Base-by-base conservation (phyloP, 23 tunicate species). In the Oikopleura dioica region DNA sequence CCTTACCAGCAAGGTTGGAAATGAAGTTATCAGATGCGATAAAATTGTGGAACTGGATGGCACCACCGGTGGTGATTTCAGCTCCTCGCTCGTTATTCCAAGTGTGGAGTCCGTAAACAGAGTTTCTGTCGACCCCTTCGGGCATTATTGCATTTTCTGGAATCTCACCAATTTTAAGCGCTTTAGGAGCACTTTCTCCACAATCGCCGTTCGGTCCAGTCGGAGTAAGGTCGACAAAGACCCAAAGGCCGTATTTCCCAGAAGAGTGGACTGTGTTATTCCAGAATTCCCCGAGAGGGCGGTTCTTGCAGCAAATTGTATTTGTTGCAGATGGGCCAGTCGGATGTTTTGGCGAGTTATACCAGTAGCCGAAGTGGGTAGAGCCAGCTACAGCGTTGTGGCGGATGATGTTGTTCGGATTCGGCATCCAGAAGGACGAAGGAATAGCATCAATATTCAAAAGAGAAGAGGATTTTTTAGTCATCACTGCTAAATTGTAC, bases 211-310 rank as follows among this genome's bases (percentile, higher is more conserved):
- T 63, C 5, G 72, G 72, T 2, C 72, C 72, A 28, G 72, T 76
- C 2, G 82, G 82, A 38, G 34, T 38, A 26, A 76, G 31, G 28
- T 63, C 72, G 80, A 76, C 59, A 75, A 94, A 94, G 32, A 94
- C 81, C 99, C 99, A 94, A 31, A 94, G 50, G 36, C 99, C 99
- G 68, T 80, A 94, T 94, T 94, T 86, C n/a, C 99, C 99, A 37
- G 78, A 82, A 1, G 95, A 83, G 76, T 94, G 99, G 0, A 81
- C 95, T 2, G 99, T 94, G 86, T 94, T 94, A 78, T 94, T 86
- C 35, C 9, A 24, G 69, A 91, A 91, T 44, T 69, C 51, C 34
- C 83, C 83, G 26, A 91, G 51, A 59, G 89, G 95, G 0, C 79
- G 83, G 0, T 80, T 77, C 36, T 79, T 87, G 36, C 80, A 91